Evolutionary conservation across 2,888 invertebrate species (phyloP).

Genomic region (Luffia ferchaultella): DNA sequence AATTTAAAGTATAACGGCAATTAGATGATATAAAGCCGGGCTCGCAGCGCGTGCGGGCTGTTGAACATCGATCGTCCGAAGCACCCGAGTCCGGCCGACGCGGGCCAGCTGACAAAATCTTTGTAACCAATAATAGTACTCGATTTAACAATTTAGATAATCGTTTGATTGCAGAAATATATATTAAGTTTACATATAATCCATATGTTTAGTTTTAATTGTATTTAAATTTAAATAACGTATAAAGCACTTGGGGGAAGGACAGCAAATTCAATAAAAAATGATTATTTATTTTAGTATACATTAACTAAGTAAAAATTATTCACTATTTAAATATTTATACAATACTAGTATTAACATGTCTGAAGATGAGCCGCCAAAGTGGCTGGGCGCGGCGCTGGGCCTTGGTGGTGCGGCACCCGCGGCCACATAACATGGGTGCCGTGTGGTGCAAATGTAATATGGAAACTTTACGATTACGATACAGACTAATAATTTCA

Average conservation of each 20-base stretch:
- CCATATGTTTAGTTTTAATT: constrained; percentile 54
- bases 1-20: no score
- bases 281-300: constrained; percentile 60
- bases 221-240: constrained; percentile 65
- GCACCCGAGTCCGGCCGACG: no score
- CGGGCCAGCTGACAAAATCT: constrained; percentile 51
- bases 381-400: no score
- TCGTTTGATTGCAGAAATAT: constrained; percentile 54
- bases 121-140: constrained; percentile 35
- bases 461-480: constrained; percentile 60
- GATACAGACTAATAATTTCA: constrained; percentile 60
- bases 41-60: no score
- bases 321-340: constrained; percentile 65
- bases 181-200: constrained; percentile 57
- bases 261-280: constrained; percentile 69
- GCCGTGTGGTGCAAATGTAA: constrained; percentile 52
- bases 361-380: constrained; percentile 57
- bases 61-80: no score
- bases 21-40: no score
- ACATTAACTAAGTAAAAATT: constrained; percentile 66
- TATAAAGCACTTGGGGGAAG: constrained; percentile 69
- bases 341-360: constrained; percentile 62
- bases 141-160: constrained; percentile 51
- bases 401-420: no score
- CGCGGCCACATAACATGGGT: constrained; percentile 46